phyloP scores from a whole-genome alignment of 2,888 invertebrate species.

The Leucophenga maculata region DNA sequence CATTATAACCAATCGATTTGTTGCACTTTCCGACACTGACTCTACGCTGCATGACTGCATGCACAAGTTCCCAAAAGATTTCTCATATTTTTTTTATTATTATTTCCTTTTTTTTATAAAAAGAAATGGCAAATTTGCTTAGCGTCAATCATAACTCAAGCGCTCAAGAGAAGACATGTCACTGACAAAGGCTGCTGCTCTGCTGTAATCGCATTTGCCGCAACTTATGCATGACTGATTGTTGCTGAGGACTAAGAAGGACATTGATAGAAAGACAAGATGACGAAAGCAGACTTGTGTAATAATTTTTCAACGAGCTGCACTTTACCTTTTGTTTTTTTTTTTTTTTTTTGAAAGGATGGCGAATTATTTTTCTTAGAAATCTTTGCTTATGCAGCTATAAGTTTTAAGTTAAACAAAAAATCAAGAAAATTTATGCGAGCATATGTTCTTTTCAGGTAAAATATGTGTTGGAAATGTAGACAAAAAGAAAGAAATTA shows the following conservation, averaged over 20 bases:
- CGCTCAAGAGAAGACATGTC: slow-evolving; percentile 9
- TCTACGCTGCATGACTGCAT: slow-evolving; percentile 32
- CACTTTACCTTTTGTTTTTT: background rate
- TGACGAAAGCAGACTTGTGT: background rate
- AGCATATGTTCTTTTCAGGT: no score
- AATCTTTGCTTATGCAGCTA: no score
- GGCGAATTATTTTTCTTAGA: no score
- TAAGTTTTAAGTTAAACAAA: no score
- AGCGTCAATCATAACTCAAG: slow-evolving; percentile 17
- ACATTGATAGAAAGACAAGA: no score
- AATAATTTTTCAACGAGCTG: slow-evolving; percentile 5
- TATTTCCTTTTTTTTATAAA: background rate
- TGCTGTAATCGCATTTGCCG: slow-evolving; percentile 21
- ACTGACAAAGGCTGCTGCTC: background rate
- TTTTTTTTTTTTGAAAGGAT: no score
- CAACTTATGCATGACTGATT: slow-evolving; percentile 23
- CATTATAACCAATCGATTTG: slow-evolving; percentile 64
- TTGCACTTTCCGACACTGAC: slow-evolving; percentile 49
- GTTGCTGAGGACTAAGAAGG: background rate
- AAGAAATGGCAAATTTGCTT: slow-evolving; percentile 17
- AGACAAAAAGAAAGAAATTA: no score
- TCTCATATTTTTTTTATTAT: background rate
- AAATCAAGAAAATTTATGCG: no score
- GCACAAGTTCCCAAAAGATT: slow-evolving; percentile 12
- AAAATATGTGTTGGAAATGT: no score